Evolutionary conservation across 2,797 vertebrate genomes (phyloP).

Genomic region (Phrynocephalus vlangalii): DNA sequence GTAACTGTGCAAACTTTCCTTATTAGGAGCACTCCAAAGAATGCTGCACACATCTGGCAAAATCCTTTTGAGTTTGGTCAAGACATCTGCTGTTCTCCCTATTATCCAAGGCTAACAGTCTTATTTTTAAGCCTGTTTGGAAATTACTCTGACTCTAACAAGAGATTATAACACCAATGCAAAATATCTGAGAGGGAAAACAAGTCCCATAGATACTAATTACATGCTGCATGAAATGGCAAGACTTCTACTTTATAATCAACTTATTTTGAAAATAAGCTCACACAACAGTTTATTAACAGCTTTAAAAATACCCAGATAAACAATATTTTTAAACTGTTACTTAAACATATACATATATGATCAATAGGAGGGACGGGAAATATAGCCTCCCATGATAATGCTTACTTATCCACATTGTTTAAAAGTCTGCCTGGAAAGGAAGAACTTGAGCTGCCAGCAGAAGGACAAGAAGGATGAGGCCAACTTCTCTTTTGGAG

Average conservation of each 20-base stretch:
- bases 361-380: too few species aligned
- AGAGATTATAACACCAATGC: conserved; percentile 22
- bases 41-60: conserved; percentile 60
- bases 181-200: conserved; percentile 41
- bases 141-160: conserved; percentile 46
- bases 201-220: conserved; percentile 51
- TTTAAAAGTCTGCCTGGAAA: too few species aligned
- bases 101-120: conserved; percentile 21
- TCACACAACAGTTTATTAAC: not conserved
- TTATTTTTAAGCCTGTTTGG: conserved; percentile 51
- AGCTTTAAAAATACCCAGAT: not conserved
- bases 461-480: too few species aligned
- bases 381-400: too few species aligned
- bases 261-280: not conserved
- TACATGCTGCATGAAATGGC: conserved; percentile 39
- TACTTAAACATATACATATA: too few species aligned
- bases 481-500: too few species aligned
- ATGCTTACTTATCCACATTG: too few species aligned
- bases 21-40: conserved; percentile 69
- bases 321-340: too few species aligned
- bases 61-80: conserved; percentile 53
- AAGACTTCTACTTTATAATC: not conserved
- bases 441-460: too few species aligned
- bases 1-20: conserved; percentile 65
- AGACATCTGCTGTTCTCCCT: conserved; percentile 48